These are phyloP conservation scores for Apeltes quadracus DNA, from an alignment of 2,113 vertebrate genomes.

Conservation along the genomic window DNA sequence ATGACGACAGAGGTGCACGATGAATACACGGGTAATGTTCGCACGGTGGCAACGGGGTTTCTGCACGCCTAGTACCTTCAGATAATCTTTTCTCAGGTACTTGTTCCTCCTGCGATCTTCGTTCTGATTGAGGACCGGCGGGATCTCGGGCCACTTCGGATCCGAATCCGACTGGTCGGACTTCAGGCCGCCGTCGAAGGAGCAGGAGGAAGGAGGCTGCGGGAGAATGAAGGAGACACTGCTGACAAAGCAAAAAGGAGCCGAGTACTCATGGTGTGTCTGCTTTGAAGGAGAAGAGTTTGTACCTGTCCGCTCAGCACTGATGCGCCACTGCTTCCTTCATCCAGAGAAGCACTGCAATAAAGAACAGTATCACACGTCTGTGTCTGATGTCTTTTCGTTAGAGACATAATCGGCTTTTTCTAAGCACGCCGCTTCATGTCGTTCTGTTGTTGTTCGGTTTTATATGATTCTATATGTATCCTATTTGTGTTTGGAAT, in stretches of 20 bases:
- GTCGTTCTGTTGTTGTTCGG: background rate
- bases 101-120: slow-evolving; percentile 94
- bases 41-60: no score
- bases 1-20: no score
- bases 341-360: slow-evolving; percentile 87
- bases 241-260: background rate
- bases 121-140: slow-evolving; percentile 90
- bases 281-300: background rate
- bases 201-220: slow-evolving; percentile 79
- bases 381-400: background rate
- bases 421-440: no score
- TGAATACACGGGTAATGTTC: no score
- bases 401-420: no score
- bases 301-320: slow-evolving; percentile 88
- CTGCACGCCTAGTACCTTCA: slow-evolving; percentile 85
- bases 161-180: slow-evolving; percentile 81
- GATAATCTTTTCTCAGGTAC: slow-evolving; percentile 95
- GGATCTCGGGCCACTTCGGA: slow-evolving; percentile 89
- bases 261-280: background rate
- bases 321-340: slow-evolving; percentile 86
- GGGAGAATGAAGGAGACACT: background rate
- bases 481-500: background rate
- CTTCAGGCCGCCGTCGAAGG: slow-evolving; percentile 85
- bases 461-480: background rate
- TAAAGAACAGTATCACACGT: background rate